These are phyloP conservation scores for Mystacides longicornis DNA, from an alignment of 2,888 invertebrate genomes.

Conservation along the genomic window DNA sequence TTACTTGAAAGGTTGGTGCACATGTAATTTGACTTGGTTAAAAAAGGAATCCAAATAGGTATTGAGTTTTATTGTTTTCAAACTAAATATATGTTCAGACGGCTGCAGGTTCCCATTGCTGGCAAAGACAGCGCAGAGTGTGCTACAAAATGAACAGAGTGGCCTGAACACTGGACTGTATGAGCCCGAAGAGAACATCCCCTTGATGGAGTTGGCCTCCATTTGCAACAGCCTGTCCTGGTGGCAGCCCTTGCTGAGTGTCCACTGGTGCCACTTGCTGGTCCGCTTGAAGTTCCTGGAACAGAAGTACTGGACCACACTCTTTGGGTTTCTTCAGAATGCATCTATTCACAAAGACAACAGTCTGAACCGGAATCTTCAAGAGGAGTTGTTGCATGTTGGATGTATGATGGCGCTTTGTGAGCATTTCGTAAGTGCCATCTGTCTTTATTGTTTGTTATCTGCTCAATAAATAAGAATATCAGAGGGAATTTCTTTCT, in stretches of 20 bases:
- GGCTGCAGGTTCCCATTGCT: slow-evolving; percentile 43
- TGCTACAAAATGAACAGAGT: slow-evolving; percentile 45
- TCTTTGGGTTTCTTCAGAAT: slow-evolving; percentile 44
- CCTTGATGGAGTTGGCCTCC: slow-evolving; percentile 47
- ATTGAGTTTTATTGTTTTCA: too few species aligned
- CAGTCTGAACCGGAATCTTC: slow-evolving; percentile 40
- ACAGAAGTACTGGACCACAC: slow-evolving; percentile 60
- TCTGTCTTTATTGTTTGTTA: background rate
- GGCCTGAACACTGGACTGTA: slow-evolving; percentile 45
- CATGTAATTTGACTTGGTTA: too few species aligned
- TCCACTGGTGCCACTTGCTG: slow-evolving; percentile 73
- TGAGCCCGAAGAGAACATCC: slow-evolving; percentile 47
- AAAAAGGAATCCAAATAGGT: too few species aligned
- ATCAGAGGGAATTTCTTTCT: background rate
- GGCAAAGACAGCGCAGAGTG: slow-evolving; percentile 43
- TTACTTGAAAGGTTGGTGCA: slow-evolving; percentile 43
- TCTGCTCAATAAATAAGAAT: background rate
- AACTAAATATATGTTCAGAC: slow-evolving; percentile 38
- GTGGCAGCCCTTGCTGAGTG: slow-evolving; percentile 58
- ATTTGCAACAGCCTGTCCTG: slow-evolving; percentile 49
- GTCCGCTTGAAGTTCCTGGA: slow-evolving; percentile 65
- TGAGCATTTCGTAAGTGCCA: slow-evolving; percentile 63
- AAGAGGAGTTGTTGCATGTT: slow-evolving; percentile 56
- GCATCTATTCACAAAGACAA: slow-evolving; percentile 36
- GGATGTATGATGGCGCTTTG: slow-evolving; percentile 67